phyloP scores from a whole-genome alignment of 2,888 invertebrate species.

The Meteorus colon region DNA sequence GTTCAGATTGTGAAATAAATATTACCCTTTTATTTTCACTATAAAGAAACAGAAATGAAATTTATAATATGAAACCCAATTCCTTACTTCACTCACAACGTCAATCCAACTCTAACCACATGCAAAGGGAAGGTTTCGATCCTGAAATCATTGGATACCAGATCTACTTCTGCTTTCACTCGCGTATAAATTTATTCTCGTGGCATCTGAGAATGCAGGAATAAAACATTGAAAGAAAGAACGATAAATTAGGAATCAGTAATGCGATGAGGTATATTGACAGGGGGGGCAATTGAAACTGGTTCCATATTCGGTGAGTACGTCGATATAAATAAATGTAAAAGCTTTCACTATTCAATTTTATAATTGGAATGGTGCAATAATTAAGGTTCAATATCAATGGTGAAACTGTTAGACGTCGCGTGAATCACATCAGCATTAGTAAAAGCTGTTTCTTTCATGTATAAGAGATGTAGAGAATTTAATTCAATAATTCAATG shows the following conservation, averaged over 20 bases:
- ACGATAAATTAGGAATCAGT: neutral
- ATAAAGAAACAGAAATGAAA: neutral
- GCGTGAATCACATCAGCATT: neutral
- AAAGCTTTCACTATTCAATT: constrained; percentile 1
- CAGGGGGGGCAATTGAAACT: neutral
- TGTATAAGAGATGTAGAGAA: neutral
- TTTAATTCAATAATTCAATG: neutral
- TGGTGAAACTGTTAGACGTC: neutral
- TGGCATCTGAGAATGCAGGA: neutral
- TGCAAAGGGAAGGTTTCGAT: neutral
- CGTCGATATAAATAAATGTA: neutral
- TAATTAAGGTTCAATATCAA: neutral
- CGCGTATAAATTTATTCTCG: neutral
- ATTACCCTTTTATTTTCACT: neutral
- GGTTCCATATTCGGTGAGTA: neutral
- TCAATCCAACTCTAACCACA: neutral
- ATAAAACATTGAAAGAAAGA: neutral
- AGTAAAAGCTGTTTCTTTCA: neutral
- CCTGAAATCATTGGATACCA: neutral
- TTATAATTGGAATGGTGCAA: neutral
- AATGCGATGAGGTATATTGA: neutral
- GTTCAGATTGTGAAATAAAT: neutral
- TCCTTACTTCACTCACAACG: neutral
- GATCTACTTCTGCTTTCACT: neutral
- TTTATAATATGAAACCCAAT: neutral